Percentiles rank a stretch among this genome's conserved stretches.
Conservation (phyloP, 53 echinoderm and acorn worm species). For the Paracentrotus lividus region DNA sequence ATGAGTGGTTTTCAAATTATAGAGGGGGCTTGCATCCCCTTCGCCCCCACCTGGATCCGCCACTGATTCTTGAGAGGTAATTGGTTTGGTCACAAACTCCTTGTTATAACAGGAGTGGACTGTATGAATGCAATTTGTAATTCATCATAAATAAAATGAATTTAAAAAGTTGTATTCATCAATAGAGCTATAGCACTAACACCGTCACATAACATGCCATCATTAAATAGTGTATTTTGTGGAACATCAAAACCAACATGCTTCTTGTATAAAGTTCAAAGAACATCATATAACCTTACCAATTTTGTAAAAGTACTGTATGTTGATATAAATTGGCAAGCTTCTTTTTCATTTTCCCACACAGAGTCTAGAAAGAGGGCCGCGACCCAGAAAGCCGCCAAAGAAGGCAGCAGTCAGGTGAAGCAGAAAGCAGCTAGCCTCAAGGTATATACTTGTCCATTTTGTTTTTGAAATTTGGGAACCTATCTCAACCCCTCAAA, state of each 20-base stretch:
- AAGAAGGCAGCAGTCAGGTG: constrained; percentile 66
- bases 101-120: too few species aligned
- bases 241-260: neutral
- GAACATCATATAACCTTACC: neutral
- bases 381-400: neutral
- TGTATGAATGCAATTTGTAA: neutral
- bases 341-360: constrained; percentile 14
- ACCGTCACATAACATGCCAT: neutral
- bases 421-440: constrained; percentile 44
- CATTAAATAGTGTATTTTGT: neutral
- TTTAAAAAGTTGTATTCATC: neutral
- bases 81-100: too few species aligned
- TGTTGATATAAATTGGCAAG: neutral
- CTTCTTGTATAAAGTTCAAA: neutral
- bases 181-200: constrained; percentile 30
- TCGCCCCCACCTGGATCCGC: too few species aligned
- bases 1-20: too few species aligned
- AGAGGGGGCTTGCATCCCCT: too few species aligned
- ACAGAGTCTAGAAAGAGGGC: constrained; percentile 64
- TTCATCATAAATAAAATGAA: neutral
- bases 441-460: neutral
- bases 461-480: too few species aligned
- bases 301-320: neutral
- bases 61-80: too few species aligned
- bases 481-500: too few species aligned